Base-by-base conservation (phyloP, 2,797 vertebrate species). In the Varecia variegata region DNA sequence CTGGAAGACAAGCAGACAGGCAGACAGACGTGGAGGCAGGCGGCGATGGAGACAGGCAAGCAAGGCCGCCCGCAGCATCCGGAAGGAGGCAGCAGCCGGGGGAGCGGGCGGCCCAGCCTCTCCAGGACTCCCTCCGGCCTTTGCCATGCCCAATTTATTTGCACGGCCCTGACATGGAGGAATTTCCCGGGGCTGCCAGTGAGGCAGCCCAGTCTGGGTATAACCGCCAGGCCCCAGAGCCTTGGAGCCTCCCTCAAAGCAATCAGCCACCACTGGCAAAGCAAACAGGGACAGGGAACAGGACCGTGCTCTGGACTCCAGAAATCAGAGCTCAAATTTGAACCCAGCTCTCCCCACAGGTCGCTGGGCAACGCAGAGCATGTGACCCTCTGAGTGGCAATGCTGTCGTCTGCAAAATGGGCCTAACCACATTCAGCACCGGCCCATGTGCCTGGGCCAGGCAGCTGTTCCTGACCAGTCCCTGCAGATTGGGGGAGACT, bases 131-230 rank as follows among this genome's bases (percentile, higher is more conserved):
- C 82, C 65, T 7, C 5, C 1, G 47, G 60, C 32, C 85, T 79
- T 21, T 4, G 27, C 91, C 1, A 1, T 77, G 80, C 58, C 91
- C 68, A 10, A 50, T 56, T 47, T 68, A 54, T 47, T 25, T 77
- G 56, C 77, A 91, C 0, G 0, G 68, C 15, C 58, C 54, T 94
- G 50, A 90, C 94, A 88, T 47, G 62, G 0, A 90, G 80, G 84
- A 90, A 87, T 93, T 88, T 95, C 88, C 67, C 20, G 18, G 88
- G 52, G 68, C 60, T 92, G 70, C 94, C 80, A 92, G 52, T 12
- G 4, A 50, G 43, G 86, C 18, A 0, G 73, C 73, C 74, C 47
- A 5, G 71, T 67, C 50, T 67, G 7, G 21, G 47, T 47, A 30
- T 5, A 52, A 47, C 38, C 1, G 0, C 11, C 0, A 18, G 56